Evolutionary conservation across 2,888 invertebrate species (phyloP), one percentile per base, ranked within the genome.

Genomic region (Rhodophaea formosa): DNA sequence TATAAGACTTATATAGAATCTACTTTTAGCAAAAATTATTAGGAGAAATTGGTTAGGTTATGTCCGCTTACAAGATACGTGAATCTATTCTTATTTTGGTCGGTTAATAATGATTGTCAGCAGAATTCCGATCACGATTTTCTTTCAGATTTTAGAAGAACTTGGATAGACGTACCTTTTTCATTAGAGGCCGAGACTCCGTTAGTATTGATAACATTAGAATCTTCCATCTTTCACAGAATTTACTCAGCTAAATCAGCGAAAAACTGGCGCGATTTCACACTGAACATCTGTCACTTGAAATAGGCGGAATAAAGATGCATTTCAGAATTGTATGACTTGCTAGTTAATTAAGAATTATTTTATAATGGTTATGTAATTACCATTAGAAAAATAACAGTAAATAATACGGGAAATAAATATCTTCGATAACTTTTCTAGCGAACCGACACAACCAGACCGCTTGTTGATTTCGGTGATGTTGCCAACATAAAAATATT

Each of bases 391-490:
- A 46, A 17, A n/a, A 10, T 15, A 15, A 43, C 30, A 45, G 23
- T 44, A 55, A 55, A 59, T 53, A 45, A 62, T 45, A 35, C 32
- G 44, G 44, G 61, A 59, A 56, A 56, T 29, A 52, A 17, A 46
- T 42, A 57, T 52, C 58, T 49, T 52, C 32, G 35, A 54, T 39
- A 54, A 46, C 42, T 54, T 12, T 55, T 54, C 63, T 60, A 67
- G 62, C 59, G 62, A 68, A 67, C 69, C 67, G 69, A 74, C 64
- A 62, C 61, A 69, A 66, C 66, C 69, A 70, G 68, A 74, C 83
- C 82, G 88, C 88, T 88, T 88, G 88, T 88, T 88, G 88, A 88
- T 88, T 82, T 79, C 79, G 70, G 68, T 61, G 69, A 75, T 76
- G 83, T 80, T 86, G 75, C 84, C 72, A 82, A 61, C 32, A 6